These are phyloP conservation scores for Cercocebus atys DNA, from an alignment of 2,113 vertebrate species.

Conservation along the genomic window DNA sequence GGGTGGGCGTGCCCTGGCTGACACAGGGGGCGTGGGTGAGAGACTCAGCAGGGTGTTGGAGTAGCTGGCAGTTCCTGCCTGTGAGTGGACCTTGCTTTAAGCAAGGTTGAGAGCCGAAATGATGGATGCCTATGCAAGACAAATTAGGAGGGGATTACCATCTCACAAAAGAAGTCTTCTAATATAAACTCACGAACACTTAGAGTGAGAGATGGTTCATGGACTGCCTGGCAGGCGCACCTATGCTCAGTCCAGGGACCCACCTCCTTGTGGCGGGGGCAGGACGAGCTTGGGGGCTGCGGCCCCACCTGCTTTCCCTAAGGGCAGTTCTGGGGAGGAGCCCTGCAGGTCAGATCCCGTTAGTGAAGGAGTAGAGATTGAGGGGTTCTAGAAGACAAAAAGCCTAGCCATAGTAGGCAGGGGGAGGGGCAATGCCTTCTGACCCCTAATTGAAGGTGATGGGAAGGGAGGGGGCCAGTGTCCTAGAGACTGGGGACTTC, in stretches of 20 bases:
- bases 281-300: fast-evolving
- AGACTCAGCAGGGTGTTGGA: not conserved
- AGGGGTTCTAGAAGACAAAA: not conserved
- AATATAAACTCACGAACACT: fast-evolving
- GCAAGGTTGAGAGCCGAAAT: not conserved
- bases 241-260: fast-evolving
- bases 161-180: not conserved
- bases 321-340: not conserved
- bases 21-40: fast-evolving
- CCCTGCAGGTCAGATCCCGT: not conserved
- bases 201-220: not conserved
- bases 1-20: fast-evolving
- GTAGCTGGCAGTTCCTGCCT: not conserved
- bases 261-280: fast-evolving
- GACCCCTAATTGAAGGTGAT: not conserved
- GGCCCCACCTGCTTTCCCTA: not conserved
- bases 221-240: fast-evolving
- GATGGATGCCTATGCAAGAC: not conserved
- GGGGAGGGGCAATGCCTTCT: not conserved
- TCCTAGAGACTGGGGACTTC: not conserved
- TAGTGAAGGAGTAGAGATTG: fast-evolving
- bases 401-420: fast-evolving
- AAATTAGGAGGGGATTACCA: not conserved
- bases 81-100: not conserved
- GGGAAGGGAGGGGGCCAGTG: not conserved